Conservation (phyloP, 2,888 invertebrate species). For the Lacanobia oleracea region DNA sequence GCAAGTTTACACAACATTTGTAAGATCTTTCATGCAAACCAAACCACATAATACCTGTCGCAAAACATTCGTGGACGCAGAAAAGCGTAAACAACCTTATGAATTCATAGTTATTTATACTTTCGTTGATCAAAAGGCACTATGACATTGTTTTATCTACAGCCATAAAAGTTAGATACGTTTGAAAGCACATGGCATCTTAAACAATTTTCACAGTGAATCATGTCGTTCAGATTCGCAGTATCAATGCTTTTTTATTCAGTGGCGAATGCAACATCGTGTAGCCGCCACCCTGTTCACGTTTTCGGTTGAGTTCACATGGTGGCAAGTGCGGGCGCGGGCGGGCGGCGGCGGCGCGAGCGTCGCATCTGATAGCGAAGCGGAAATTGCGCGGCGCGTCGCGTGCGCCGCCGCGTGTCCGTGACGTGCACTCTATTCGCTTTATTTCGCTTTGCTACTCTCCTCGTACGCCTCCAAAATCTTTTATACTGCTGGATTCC, state of each 20-base stretch:
- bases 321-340: constrained; percentile 64
- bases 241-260: constrained; percentile 67
- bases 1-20: constrained; percentile 44
- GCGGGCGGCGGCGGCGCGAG: constrained; percentile 73
- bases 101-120: constrained; percentile 2
- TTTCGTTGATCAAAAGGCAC: neutral
- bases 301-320: constrained; percentile 78
- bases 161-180: constrained; percentile 8
- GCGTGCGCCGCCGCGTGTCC: constrained; percentile 85
- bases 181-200: constrained; percentile 13
- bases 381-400: constrained; percentile 88
- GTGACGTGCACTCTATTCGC: constrained; percentile 84
- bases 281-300: constrained; percentile 62
- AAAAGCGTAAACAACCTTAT: constrained; percentile 6
- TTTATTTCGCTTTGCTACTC: constrained; percentile 81
- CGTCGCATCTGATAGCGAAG: constrained; percentile 85
- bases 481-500: constrained; percentile 63
- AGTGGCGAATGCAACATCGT: constrained; percentile 67
- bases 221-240: constrained; percentile 12
- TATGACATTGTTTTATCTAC: constrained; percentile 8
- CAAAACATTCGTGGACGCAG: constrained; percentile 8
- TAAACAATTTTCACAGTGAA: constrained; percentile 16
- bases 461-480: constrained; percentile 73
- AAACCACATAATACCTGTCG: constrained; percentile 10
- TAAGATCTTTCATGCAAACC: constrained; percentile 33